A percentile compares a stretch with the other conserved stretches of the same genome.
phyloP scores from a whole-genome alignment of 2,888 invertebrate species.

The Arctia plantaginis region DNA sequence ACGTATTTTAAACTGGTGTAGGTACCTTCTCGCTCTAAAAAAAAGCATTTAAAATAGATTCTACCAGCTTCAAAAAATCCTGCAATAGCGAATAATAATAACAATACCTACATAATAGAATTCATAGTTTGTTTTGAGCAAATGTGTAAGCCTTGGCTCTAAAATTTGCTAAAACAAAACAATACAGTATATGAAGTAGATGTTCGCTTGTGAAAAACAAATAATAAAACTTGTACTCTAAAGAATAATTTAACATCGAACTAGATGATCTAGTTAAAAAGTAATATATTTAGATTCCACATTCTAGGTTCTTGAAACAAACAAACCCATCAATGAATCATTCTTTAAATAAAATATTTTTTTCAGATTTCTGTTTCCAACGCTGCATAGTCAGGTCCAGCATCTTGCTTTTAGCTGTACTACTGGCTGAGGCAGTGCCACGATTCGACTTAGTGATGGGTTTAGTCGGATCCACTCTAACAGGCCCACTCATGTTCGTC shows the following conservation, averaged over 20 bases:
- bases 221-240: too few relatives aligned
- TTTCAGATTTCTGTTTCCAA: constrained; percentile 90
- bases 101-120: neutral
- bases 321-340: neutral
- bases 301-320: too few relatives aligned
- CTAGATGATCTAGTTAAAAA: neutral
- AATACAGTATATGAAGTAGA: too few relatives aligned
- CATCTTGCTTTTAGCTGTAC: constrained; percentile 89
- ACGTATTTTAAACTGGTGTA: constrained; percentile 47
- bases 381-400: constrained; percentile 90
- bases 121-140: neutral
- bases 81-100: neutral
- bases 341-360: constrained; percentile 1
- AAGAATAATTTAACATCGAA: too few relatives aligned
- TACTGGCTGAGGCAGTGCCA: constrained; percentile 93
- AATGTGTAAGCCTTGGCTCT: neutral
- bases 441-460: constrained; percentile 95
- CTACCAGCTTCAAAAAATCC: too few relatives aligned
- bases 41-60: neutral
- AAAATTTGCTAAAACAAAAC: neutral
- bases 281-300: neutral
- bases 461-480: constrained; percentile 93
- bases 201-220: too few relatives aligned
- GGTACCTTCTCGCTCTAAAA: neutral
- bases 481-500: constrained; percentile 93